Base-by-base conservation (phyloP, 53 echinoderm and acorn worm genomes). In the Glandiceps talaboti region DNA sequence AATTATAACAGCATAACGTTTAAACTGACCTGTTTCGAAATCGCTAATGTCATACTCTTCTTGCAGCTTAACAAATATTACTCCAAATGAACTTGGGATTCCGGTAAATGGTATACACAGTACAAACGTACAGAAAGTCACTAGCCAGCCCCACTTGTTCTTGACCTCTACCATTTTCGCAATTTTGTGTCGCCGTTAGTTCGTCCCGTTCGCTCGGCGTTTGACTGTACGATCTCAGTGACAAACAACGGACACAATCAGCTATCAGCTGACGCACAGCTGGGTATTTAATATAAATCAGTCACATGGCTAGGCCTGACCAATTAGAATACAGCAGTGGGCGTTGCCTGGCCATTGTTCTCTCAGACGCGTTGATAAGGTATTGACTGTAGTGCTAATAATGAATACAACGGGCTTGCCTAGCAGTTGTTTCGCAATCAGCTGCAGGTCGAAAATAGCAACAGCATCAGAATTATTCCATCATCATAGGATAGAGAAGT, bases 91-190 rank as follows among this genome's bases (percentile, higher is more conserved):
- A 64, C 95, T 92, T 31, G 92, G 80, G 79, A 95, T 88, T 1
- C 95, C 95, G 1, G 95, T 95, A 0, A 95, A 92, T 1, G 95
- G 95, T 1, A 87, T 78, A 31, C 92, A 92, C 76, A 95, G 80
- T 33, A 90, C 77, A 45, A 95, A 95, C 26, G 95, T 95, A 84
- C 90, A 86, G 33, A 91, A 78, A 1, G 95, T 95, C 30, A 95
- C 88, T 81, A 92, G 29, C 95, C 95, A 95, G 27, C 95, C 95
- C 90, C 91, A 90, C 73, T 86, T 84, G 82, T 95, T 95, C 79
- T 95, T 92, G 64, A 45, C 64, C 64, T 12, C 6, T 45, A 20
- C 64, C 64, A 45, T 45, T 45, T 45, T 45, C 64, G 64, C 6
- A 12, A n/a, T n/a, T n/a, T n/a, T n/a, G n/a, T n/a, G n/a, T n/a